A percentile compares a stretch with the other conserved stretches of the same genome.
Evolutionary conservation across 1,140 invertebrate species (phyloP).

Genomic region (Leptinotarsa lineolata): DNA sequence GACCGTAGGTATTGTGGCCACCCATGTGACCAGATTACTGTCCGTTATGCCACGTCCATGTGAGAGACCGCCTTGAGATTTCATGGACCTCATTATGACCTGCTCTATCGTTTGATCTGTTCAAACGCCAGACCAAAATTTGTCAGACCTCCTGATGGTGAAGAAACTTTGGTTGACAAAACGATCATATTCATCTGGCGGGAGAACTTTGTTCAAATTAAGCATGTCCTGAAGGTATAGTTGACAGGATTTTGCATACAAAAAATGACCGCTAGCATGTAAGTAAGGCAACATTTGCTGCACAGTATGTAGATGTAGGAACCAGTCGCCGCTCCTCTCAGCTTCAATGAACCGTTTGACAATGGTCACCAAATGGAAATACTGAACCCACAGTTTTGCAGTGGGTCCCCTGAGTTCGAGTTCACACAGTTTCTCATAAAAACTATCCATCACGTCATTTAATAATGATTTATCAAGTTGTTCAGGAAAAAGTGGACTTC

Average conservation of each 20-base stretch:
- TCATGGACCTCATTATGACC: conserved; percentile 53
- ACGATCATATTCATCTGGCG: conserved; percentile 37
- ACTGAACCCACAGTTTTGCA: conserved; percentile 50
- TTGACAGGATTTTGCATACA: conserved; percentile 45
- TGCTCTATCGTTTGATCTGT: conserved; percentile 56
- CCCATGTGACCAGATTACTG: conserved; percentile 36
- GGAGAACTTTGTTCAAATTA: conserved; percentile 27
- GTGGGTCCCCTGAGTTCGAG: conserved; percentile 37
- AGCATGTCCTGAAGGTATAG: conserved; percentile 55
- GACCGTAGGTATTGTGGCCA: conserved; percentile 26
- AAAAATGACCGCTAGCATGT: conserved; percentile 56
- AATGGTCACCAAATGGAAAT: conserved; percentile 46
- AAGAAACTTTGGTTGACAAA: conserved; percentile 45
- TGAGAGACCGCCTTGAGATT: conserved; percentile 44
- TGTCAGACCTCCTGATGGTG: conserved; percentile 52
- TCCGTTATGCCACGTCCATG: conserved; percentile 41
- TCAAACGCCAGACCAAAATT: conserved; percentile 56
- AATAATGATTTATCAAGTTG: conserved; percentile 7
- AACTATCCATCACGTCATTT: neutral
- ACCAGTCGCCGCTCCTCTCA: conserved; percentile 50
- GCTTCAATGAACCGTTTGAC: conserved; percentile 49
- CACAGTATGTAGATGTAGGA: conserved; percentile 43
- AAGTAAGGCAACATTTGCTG: conserved; percentile 55
- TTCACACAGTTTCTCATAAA: conserved; percentile 12
- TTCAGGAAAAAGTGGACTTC: conserved; percentile 1